These are phyloP conservation scores for Natator depressus DNA, from an alignment of 2,113 vertebrate genomes.

Conservation along the genomic window DNA sequence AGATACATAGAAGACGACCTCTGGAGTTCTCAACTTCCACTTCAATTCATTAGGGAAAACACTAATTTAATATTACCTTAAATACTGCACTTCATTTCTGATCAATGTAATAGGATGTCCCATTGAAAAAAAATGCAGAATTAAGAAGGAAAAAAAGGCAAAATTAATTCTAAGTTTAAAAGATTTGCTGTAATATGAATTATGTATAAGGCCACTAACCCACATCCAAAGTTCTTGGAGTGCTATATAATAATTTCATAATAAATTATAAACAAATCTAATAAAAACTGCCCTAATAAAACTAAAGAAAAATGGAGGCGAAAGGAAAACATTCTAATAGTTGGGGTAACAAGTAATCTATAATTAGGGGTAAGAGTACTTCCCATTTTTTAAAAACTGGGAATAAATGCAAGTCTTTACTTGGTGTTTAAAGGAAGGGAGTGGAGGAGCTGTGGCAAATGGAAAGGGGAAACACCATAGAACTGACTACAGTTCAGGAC, in stretches of 20 bases:
- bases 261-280: background rate
- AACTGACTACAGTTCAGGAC: background rate
- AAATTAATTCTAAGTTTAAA: background rate
- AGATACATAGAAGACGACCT: background rate
- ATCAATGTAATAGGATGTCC: background rate
- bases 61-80: background rate
- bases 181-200: background rate
- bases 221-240: background rate
- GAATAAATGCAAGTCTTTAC: background rate
- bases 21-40: fast-evolving
- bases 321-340: background rate
- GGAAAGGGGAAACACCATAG: background rate
- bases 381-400: background rate
- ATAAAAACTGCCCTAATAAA: background rate
- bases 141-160: background rate
- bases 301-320: background rate
- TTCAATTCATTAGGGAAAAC: background rate
- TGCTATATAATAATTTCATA: background rate
- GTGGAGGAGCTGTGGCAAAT: background rate
- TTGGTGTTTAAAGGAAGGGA: background rate
- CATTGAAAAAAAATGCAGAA: background rate
- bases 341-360: background rate
- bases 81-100: background rate
- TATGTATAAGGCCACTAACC: background rate
- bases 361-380: background rate